phyloP scores from a whole-genome alignment of 2,888 invertebrate species.

The Lathronympha strigana region DNA sequence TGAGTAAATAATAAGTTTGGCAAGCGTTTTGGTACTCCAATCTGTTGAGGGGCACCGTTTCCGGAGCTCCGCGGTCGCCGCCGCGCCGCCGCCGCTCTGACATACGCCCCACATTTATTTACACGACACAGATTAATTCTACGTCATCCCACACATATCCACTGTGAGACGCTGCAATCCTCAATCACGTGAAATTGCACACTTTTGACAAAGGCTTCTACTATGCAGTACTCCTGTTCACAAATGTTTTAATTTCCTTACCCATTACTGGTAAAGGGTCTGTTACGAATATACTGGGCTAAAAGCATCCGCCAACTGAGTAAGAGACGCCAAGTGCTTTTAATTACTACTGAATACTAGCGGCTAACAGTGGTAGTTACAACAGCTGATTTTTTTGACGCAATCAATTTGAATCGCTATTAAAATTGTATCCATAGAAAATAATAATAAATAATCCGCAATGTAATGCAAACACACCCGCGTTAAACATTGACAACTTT shows the following conservation, averaged over 20 bases:
- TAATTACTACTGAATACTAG: too few species aligned
- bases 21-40: slow-evolving; percentile 58
- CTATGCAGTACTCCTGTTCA: not conserved
- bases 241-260: not conserved
- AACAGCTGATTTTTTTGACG: too few species aligned
- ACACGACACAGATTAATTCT: slow-evolving; percentile 77
- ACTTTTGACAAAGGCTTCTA: slow-evolving; percentile 50
- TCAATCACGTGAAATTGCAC: slow-evolving; percentile 61
- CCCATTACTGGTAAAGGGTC: too few species aligned
- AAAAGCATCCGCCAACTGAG: too few species aligned
- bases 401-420: too few species aligned
- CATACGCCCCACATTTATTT: slow-evolving; percentile 76
- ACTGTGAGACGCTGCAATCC: slow-evolving; percentile 56
- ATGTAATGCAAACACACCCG: too few species aligned
- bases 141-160: slow-evolving; percentile 71
- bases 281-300: too few species aligned
- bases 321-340: too few species aligned
- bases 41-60: slow-evolving; percentile 58
- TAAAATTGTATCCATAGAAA: too few species aligned
- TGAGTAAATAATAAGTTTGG: slow-evolving; percentile 63
- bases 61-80: slow-evolving; percentile 54
- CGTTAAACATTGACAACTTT: too few species aligned
- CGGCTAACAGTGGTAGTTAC: too few species aligned
- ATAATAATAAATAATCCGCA: too few species aligned
- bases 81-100: slow-evolving; percentile 58